Evolutionary conservation across 2,888 invertebrate species (phyloP), one percentile per base, ranked within the genome.

Genomic region (Stramonita haemastoma): DNA sequence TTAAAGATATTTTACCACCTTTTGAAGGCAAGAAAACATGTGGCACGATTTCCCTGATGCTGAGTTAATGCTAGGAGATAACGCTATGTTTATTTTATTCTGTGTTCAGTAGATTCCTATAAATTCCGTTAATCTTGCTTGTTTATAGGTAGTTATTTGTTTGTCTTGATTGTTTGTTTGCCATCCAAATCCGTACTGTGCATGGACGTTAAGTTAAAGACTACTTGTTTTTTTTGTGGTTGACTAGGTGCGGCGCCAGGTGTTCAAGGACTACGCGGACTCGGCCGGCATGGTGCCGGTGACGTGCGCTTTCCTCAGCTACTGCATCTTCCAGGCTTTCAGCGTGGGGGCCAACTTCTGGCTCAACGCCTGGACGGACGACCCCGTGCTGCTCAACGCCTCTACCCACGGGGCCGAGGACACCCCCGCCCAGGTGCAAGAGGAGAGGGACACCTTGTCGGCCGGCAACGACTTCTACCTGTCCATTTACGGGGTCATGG

Each of bases 341-440:
- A 93, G 93, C 86, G 94, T 95, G 1, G 91, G 91, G 15, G 93
- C 95, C 56, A 95, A 94, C 91, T 93, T 96, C 57, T 96, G 96
- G 96, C 93, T 96, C 19, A 94, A 95, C 89, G 36, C 86, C 1
- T 96, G 96, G 96, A 95, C 96, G 2, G 95, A 95, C 66, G 96
- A 96, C 91, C 89, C 91, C 0, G 87, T 91, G 32, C 90, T 92
- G 0, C 88, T 92, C 70, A 91, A 95, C 60, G 88, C 90, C 13
- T 86, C 91, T 70, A 77, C n/a, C 22, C 36, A 13, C 2, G 6
- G 26, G 36, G 46, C 26, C 36, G 11, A 5, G 26, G 46, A 6
- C 36, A 36, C 19, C 36, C 8, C 26, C 81, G 19, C 34, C 26
- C 26, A n/a, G n/a, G 26, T 77, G 73, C n/a, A 1, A 1, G 29